A percentile compares a stretch with the other conserved stretches of the same genome.
Evolutionary conservation across 1,140 invertebrate genomes (phyloP).

Genomic region (Alviniconcha marisindica): DNA sequence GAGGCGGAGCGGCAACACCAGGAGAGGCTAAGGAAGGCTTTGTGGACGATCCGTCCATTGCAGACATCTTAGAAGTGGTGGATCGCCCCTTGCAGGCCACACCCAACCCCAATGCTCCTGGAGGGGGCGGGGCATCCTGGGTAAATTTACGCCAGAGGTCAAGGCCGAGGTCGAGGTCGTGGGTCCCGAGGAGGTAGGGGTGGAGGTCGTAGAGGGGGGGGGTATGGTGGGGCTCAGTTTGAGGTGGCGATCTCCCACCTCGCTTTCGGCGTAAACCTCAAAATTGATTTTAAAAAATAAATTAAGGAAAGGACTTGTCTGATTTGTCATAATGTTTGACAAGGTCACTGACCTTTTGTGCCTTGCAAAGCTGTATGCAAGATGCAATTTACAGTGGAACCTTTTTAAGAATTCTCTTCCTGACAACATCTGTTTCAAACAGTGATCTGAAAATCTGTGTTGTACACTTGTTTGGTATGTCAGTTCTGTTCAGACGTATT

Average conservation of each 20-base stretch:
- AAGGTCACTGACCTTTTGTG: background rate
- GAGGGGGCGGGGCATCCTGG: background rate
- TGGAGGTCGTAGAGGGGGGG: background rate
- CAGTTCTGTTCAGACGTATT: background rate
- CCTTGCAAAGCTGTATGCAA: background rate
- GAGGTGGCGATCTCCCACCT: constrained; percentile 24
- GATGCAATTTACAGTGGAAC: background rate
- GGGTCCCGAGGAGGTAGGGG: background rate
- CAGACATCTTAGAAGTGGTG: constrained; percentile 20
- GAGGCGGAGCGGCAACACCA: constrained; percentile 32
- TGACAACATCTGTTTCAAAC: background rate
- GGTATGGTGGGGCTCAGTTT: constrained; percentile 18
- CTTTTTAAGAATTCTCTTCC: background rate
- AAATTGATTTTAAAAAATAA: too few species aligned
- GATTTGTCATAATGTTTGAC: too few species aligned
- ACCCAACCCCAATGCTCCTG: background rate
- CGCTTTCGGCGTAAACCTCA: constrained; percentile 18
- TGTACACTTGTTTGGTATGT: background rate
- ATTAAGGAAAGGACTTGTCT: background rate
- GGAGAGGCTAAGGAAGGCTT: constrained; percentile 28
- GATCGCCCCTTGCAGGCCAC: background rate
- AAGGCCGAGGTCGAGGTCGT: background rate
- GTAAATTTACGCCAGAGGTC: background rate
- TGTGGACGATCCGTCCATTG: constrained; percentile 17
- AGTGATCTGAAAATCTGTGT: background rate